phyloP scores from a whole-genome alignment of 2,113 vertebrate species.

The Paramisgurnus dabryanus region DNA sequence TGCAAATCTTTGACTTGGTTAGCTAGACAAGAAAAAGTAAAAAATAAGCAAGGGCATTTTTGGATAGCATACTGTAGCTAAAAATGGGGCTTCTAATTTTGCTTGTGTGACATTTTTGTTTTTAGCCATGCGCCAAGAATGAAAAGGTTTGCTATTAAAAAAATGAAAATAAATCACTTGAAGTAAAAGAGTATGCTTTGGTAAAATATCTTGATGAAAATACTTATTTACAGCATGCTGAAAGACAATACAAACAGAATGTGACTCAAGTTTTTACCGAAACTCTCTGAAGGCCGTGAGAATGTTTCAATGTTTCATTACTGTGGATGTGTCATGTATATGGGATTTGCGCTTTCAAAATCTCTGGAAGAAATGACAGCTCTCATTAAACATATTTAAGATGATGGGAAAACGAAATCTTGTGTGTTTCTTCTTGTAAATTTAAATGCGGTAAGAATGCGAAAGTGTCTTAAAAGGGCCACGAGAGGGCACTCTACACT shows the following conservation, averaged over 20 bases:
- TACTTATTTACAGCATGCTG: conserved; percentile 35
- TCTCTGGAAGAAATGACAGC: conserved; percentile 37
- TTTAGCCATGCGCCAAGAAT: conserved; percentile 48
- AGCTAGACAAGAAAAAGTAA: background rate
- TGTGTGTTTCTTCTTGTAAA: conserved; percentile 13
- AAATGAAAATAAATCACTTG: conserved; percentile 17
- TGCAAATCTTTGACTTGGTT: conserved; percentile 59
- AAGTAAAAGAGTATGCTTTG: conserved; percentile 30
- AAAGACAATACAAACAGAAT: conserved; percentile 46
- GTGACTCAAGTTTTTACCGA: conserved; percentile 29
- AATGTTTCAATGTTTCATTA: conserved; percentile 49
- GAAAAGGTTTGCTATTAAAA: conserved; percentile 53
- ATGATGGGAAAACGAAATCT: conserved; percentile 21
- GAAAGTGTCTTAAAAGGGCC: background rate
- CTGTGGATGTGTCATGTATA: conserved; percentile 22
- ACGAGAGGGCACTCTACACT: conserved; percentile 25
- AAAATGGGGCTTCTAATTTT: conserved; percentile 23
- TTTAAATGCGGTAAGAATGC: background rate
- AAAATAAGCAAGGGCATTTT: conserved; percentile 4
- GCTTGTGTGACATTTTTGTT: conserved; percentile 18
- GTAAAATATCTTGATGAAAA: conserved; percentile 25
- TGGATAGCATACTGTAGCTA: background rate
- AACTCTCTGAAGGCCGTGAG: conserved; percentile 33
- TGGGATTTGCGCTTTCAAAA: conserved; percentile 28
- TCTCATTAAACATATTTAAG: conserved; percentile 56